Evolutionary conservation across 30 jellyfish, hydroid and myxozoan species (phyloP).

Genomic region (Cassiopea xamachana): DNA sequence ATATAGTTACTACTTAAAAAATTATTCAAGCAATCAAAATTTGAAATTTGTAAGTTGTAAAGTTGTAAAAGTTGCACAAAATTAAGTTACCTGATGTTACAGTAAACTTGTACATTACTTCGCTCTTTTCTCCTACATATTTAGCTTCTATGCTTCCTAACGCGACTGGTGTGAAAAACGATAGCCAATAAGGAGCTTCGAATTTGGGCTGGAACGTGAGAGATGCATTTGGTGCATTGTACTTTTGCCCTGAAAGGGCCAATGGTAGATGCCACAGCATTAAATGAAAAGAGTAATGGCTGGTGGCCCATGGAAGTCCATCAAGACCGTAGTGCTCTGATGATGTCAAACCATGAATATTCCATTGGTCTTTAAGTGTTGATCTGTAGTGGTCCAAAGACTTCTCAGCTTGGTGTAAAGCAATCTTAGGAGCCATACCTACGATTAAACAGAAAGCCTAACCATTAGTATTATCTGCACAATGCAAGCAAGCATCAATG

Average conservation of each 20-base stretch:
- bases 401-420: slow-evolving; percentile 94
- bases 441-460: neutral
- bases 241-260: slow-evolving; percentile 97
- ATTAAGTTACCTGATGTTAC: slow-evolving; percentile 84
- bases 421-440: slow-evolving; percentile 88
- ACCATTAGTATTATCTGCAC: too few relatives aligned
- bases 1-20: neutral
- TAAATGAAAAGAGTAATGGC: slow-evolving; percentile 94
- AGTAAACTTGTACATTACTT: slow-evolving; percentile 69
- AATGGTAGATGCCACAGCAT: slow-evolving; percentile 97
- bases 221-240: slow-evolving; percentile 90
- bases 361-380: slow-evolving; percentile 96
- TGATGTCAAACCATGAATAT: slow-evolving; percentile 95
- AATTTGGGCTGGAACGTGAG: slow-evolving; percentile 87
- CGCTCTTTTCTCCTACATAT: slow-evolving; percentile 26
- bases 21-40: neutral
- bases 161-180: slow-evolving; percentile 92
- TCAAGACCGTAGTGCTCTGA: slow-evolving; percentile 96
- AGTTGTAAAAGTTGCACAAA: neutral
- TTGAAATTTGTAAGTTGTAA: too few relatives aligned
- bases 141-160: slow-evolving; percentile 93
- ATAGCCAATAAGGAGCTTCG: slow-evolving; percentile 94
- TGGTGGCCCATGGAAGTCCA: slow-evolving; percentile 99
- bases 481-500: too few relatives aligned
- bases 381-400: slow-evolving; percentile 96